Evolutionary conservation across 2,113 vertebrate species (phyloP).

Genomic region (Lepisosteus oculatus): DNA sequence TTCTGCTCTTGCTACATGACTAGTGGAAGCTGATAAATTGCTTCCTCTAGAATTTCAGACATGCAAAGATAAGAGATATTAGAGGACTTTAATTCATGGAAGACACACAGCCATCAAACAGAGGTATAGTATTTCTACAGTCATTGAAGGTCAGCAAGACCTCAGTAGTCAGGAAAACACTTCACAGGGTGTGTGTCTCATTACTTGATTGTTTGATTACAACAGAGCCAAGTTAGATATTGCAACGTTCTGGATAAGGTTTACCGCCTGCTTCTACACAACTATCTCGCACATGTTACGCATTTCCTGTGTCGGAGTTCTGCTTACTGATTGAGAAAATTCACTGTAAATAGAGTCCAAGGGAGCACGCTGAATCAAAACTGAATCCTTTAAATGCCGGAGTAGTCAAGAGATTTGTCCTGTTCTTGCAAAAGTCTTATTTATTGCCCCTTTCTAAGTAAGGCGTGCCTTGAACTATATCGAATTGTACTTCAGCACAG

Average conservation of each 20-base stretch:
- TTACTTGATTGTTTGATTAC: not conserved
- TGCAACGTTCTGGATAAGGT: not conserved
- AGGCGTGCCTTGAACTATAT: not conserved
- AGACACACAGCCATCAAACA: too few species aligned
- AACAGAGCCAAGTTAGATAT: not conserved
- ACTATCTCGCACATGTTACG: not conserved
- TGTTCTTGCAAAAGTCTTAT: not conserved
- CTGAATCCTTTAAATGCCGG: too few species aligned
- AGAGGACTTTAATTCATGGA: too few species aligned
- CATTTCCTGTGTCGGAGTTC: not conserved
- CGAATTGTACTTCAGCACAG: not conserved
- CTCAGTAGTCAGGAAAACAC: too few species aligned
- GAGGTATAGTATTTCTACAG: not conserved
- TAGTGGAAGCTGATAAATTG: too few species aligned
- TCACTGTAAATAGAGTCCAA: too few species aligned
- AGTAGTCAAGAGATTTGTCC: not conserved
- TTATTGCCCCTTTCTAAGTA: not conserved
- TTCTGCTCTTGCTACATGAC: too few species aligned
- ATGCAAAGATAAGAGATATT: too few species aligned
- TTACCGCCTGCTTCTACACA: not conserved
- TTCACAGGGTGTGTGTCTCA: not conserved
- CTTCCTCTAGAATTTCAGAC: too few species aligned
- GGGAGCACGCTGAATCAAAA: too few species aligned
- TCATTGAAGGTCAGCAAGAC: not conserved
- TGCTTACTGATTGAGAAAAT: too few species aligned